Evolutionary conservation across 1,140 invertebrate genomes (phyloP).

Genomic region (Polyergus mexicanus): DNA sequence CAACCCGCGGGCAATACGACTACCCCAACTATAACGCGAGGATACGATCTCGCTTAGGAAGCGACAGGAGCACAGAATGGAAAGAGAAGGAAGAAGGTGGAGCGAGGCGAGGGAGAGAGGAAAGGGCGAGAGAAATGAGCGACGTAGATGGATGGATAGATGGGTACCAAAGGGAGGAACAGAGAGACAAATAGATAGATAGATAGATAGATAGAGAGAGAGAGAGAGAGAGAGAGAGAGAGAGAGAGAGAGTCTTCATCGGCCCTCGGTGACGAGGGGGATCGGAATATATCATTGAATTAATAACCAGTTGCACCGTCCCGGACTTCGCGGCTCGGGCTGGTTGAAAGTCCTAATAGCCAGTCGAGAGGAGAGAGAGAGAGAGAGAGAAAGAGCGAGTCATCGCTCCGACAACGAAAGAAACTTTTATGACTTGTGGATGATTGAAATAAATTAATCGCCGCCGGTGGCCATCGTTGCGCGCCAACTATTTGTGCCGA

Average conservation of each 20-base stretch:
- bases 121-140: background rate
- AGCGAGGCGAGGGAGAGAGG: background rate
- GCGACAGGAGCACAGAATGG: slow-evolving; percentile 11
- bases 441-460: slow-evolving; percentile 65
- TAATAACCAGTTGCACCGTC: slow-evolving; percentile 62
- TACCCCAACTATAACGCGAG: slow-evolving; percentile 78
- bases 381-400: slow-evolving; percentile 44
- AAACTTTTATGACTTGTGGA: slow-evolving; percentile 60
- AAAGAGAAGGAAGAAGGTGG: slow-evolving; percentile 30
- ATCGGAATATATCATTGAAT: slow-evolving; percentile 66
- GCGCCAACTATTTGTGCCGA: slow-evolving; percentile 52
- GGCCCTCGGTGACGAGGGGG: slow-evolving; percentile 56
- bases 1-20: slow-evolving; percentile 79
- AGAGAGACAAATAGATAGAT: slow-evolving; percentile 15
- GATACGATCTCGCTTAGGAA: slow-evolving; percentile 68
- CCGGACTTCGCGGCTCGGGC: slow-evolving; percentile 45
- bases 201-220: slow-evolving; percentile 21
- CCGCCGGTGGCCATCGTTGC: slow-evolving; percentile 44
- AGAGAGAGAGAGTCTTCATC: slow-evolving; percentile 37
- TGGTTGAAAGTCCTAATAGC: slow-evolving; percentile 57
- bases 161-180: slow-evolving; percentile 41
- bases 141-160: slow-evolving; percentile 43
- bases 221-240: slow-evolving; percentile 27
- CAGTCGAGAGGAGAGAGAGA: slow-evolving; percentile 40
- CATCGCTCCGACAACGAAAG: slow-evolving; percentile 54